Evolutionary conservation across 2,888 invertebrate genomes (phyloP).

Genomic region (Ochlodes sylvanus): DNA sequence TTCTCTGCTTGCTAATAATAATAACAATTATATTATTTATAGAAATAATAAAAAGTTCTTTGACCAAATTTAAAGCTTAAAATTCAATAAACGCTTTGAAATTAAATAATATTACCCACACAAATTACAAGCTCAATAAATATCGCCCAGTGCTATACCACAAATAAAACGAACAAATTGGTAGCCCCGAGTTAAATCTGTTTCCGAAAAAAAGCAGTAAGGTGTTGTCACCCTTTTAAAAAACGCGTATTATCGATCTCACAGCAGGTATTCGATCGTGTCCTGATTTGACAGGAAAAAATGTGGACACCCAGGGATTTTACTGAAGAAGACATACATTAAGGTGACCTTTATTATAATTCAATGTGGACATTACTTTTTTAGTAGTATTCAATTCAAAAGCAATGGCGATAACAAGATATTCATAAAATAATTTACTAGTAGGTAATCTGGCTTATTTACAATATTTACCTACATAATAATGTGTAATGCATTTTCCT

Average conservation of each 20-base stretch:
- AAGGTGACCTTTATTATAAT: conserved; percentile 79
- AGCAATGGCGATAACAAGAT: conserved; percentile 42
- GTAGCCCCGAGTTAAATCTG: conserved; percentile 19
- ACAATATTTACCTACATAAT: too few species aligned
- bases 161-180: conserved; percentile 34
- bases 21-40: too few species aligned
- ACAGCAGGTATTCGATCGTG: conserved; percentile 69
- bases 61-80: too few species aligned
- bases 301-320: conserved; percentile 78
- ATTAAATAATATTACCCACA: conserved; percentile 27
- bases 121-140: conserved; percentile 28
- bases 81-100: not conserved
- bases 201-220: conserved; percentile 33
- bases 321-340: conserved; percentile 83
- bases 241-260: conserved; percentile 64
- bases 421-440: not conserved
- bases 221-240: conserved; percentile 47
- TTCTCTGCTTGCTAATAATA: too few species aligned
- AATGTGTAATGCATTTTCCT: too few species aligned
- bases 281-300: conserved; percentile 69
- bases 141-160: conserved; percentile 16
- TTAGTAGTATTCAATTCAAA: conserved; percentile 47
- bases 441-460: too few species aligned
- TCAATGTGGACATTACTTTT: conserved; percentile 75
- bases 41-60: too few species aligned